These are phyloP conservation scores for Sitta carolinensis DNA, from an alignment of 2,797 vertebrate genomes.

Conservation along the genomic window DNA sequence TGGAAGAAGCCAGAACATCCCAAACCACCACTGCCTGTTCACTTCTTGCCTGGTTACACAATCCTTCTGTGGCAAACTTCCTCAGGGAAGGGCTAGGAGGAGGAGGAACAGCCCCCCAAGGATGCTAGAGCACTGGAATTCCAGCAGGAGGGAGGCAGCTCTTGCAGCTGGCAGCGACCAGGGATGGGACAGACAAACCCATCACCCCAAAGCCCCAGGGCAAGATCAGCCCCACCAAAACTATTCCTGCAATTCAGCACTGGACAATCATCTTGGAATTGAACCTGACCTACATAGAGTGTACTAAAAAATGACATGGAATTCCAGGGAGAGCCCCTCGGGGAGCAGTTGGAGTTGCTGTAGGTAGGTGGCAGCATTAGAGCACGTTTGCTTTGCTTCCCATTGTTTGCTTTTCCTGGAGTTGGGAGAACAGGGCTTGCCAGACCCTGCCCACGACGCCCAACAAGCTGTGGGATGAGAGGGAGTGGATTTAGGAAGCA, in stretches of 20 bases:
- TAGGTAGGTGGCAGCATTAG: constrained; percentile 60
- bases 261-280: not conserved
- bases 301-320: rapidly evolving
- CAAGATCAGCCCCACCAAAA: not conserved
- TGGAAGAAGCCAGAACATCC: not conserved
- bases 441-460: not conserved
- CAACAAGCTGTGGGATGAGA: not conserved
- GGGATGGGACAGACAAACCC: not conserved
- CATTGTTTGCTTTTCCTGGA: not conserved
- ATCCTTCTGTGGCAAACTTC: not conserved
- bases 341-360: not conserved
- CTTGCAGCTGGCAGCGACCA: not conserved
- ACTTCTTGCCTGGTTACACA: not conserved
- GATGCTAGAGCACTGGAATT: not conserved
- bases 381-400: not conserved
- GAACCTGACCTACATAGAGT: not conserved
- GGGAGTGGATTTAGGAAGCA: not conserved
- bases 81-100: not conserved
- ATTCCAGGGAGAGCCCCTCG: not conserved
- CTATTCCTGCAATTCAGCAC: not conserved
- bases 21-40: rapidly evolving
- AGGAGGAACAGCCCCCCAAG: not conserved
- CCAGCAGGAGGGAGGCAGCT: rapidly evolving
- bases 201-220: not conserved
- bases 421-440: not conserved